Evolutionary conservation across 2,797 vertebrate genomes (phyloP).

Genomic region (Pogonophryne albipinna): DNA sequence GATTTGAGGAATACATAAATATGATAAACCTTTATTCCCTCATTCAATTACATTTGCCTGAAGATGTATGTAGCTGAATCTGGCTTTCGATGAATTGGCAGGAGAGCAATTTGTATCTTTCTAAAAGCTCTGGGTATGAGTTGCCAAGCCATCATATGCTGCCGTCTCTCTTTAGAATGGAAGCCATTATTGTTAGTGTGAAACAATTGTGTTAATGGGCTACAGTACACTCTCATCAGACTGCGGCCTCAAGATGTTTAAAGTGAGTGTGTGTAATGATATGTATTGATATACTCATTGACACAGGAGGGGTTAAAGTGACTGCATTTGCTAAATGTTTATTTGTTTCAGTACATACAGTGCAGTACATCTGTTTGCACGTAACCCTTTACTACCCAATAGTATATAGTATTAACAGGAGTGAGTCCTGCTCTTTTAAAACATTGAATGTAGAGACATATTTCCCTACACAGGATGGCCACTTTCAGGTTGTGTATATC

Average conservation of each 20-base stretch:
- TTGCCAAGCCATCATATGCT: neutral
- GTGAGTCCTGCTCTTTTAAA: neutral
- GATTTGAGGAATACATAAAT: neutral
- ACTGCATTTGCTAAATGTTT: neutral
- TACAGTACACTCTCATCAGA: neutral
- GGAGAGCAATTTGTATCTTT: constrained; percentile 15
- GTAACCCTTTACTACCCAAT: neutral
- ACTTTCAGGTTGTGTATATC: neutral
- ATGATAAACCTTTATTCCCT: neutral
- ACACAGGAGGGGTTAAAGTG: neutral
- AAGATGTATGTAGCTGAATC: neutral
- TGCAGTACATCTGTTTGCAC: constrained; percentile 19
- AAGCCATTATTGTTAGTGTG: constrained; percentile 24
- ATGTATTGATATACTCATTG: constrained; percentile 12
- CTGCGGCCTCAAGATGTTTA: constrained; percentile 23
- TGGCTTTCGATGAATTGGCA: neutral
- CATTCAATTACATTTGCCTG: neutral
- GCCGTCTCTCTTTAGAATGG: neutral
- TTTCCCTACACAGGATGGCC: neutral
- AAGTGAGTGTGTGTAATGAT: constrained; percentile 28
- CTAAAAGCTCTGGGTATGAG: constrained; percentile 6
- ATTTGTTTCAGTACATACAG: constrained; percentile 16
- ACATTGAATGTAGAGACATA: neutral
- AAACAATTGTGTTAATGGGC: constrained; percentile 43
- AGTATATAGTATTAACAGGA: neutral